A percentile compares a stretch with the other conserved stretches of the same genome.
Conservation (phyloP, 2,888 invertebrate species). For the Anodontia alba region DNA sequence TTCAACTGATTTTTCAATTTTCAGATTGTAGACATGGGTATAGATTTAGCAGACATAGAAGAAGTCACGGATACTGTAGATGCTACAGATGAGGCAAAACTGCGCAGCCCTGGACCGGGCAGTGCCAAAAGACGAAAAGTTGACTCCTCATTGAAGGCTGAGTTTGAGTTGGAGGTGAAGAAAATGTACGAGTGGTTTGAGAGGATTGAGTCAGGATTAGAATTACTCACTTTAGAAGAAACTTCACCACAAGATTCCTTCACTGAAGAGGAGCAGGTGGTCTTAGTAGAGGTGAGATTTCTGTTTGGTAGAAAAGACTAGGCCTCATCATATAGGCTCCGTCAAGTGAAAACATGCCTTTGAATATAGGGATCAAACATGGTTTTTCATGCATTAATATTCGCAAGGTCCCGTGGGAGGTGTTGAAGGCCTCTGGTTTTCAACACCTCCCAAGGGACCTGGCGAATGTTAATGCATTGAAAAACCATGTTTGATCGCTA, state of each 20-base stretch:
- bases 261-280: constrained; percentile 86
- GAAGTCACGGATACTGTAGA: constrained; percentile 62
- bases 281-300: constrained; percentile 79
- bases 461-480: no score
- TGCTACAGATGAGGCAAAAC: constrained; percentile 54
- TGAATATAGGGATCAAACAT: no score
- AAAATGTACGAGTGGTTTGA: constrained; percentile 82
- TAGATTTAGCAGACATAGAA: constrained; percentile 80
- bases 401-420: no score
- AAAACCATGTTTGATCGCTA: no score
- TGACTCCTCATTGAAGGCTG: constrained; percentile 68
- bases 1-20: neutral
- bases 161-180: constrained; percentile 80
- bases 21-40: constrained; percentile 82
- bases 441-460: no score
- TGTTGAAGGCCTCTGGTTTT: no score
- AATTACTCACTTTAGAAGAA: constrained; percentile 78
- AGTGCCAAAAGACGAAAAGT: constrained; percentile 70
- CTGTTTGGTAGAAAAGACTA: neutral
- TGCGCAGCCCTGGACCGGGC: constrained; percentile 55
- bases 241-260: constrained; percentile 86
- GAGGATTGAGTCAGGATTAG: constrained; percentile 81
- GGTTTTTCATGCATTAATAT: no score
- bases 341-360: no score
- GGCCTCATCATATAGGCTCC: no score